These are phyloP conservation scores for Xenopus laevis DNA, from an alignment of 2,113 vertebrate species.

Conservation along the genomic window DNA sequence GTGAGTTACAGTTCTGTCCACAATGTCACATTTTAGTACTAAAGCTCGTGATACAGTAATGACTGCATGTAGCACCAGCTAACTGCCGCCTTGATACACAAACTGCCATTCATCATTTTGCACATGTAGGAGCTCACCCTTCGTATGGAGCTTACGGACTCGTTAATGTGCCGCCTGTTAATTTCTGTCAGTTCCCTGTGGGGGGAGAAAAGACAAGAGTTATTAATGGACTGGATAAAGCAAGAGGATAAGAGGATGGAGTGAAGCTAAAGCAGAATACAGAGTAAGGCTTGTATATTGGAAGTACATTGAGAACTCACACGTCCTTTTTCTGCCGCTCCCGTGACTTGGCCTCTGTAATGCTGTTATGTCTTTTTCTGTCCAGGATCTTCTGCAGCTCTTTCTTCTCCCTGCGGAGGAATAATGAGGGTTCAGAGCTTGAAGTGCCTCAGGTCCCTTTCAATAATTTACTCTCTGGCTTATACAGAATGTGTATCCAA, in stretches of 20 bases:
- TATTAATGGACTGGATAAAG: background rate
- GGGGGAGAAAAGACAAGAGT: background rate
- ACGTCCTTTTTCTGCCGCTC: conserved; percentile 76
- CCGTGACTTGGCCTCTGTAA: conserved; percentile 73
- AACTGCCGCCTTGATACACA: too few species aligned
- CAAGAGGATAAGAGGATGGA: background rate
- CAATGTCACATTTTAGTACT: too few species aligned
- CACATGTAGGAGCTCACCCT: conserved; percentile 56
- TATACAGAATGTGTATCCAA: too few species aligned
- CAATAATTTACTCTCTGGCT: too few species aligned
- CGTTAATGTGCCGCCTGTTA: conserved; percentile 79
- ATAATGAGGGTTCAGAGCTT: background rate
- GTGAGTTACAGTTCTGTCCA: too few species aligned
- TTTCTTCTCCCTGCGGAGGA: conserved; percentile 75
- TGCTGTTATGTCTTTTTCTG: conserved; percentile 80
- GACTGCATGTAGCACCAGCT: too few species aligned
- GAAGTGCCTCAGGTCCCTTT: too few species aligned
- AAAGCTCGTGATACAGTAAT: too few species aligned
- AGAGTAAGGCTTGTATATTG: too few species aligned
- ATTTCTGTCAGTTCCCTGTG: conserved; percentile 75
- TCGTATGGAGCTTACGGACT: conserved; percentile 74
- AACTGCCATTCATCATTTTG: too few species aligned
- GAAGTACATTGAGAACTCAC: conserved; percentile 54
- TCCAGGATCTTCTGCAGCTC: conserved; percentile 84
- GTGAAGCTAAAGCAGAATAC: too few species aligned